Base-by-base conservation (phyloP, 2,797 vertebrate genomes). In the Acanthis flammea region DNA sequence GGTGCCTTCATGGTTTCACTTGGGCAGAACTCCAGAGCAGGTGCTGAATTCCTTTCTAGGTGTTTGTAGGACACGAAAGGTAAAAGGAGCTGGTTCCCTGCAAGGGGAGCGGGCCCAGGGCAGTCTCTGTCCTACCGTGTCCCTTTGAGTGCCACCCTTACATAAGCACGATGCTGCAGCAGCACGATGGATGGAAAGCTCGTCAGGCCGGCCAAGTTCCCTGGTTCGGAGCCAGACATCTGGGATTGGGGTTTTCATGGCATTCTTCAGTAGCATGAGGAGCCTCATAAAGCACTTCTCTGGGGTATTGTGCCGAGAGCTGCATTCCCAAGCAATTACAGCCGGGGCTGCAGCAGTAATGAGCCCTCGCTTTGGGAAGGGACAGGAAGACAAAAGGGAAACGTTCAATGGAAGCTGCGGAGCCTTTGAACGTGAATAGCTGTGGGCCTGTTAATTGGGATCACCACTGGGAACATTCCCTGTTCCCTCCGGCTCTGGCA, bases 281-380 rank as follows among this genome's bases (percentile, higher is more conserved):
- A 62, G 91, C 75, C 86, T 90, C 75, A 86, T 73, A 82, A 92
- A 86, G 80, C 86, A 37, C 70, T 86, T 80, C 82, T 62, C 10
- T 5, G 23, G 72, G 73, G 70, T 35, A 66, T 91, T 81, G 47
- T 95, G 84, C 94, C 10, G 41, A 25, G 80, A 75, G 19, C 62
- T 31, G 1, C 86, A 63, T 91, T 91, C 89, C 94, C 85, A 92
- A 61, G 71, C 84, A 83, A 67, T 92, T 95, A 79, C 75, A 53
- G 33, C 30, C 68, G 2, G 65, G 68, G 37, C 91, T 77, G 11
- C 75, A 22, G 77, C 37, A 5, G 87, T 96, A 96, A 96, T 65
- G 95, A 96, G 96, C 85, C 68, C 81, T 70, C 1, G 8, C 80
- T 83, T 79, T 44, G 90, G 95, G 85, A 86, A 92, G 95, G 94